phyloP scores from a whole-genome alignment of 2,888 invertebrate species.

The Catonia carolina region DNA sequence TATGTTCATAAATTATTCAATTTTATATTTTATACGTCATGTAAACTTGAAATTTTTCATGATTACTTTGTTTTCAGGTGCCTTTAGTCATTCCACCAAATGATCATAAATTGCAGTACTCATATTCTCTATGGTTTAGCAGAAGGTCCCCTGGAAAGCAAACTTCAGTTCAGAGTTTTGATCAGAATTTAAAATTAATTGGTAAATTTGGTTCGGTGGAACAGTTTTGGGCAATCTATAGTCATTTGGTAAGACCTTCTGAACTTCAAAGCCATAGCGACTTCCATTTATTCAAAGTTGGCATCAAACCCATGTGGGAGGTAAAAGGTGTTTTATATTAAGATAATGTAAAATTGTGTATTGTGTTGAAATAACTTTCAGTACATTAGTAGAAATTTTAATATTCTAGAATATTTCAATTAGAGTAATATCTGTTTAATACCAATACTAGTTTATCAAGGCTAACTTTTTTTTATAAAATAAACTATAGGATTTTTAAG shows the following conservation, averaged over 20 bases:
- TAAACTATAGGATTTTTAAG: no score
- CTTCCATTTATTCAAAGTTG: conserved; percentile 94
- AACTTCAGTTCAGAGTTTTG: conserved; percentile 50
- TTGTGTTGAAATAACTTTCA: no score
- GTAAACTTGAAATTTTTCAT: no score
- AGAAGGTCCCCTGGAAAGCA: conserved; percentile 55
- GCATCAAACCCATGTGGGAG: conserved; percentile 99
- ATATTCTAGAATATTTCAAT: background rate
- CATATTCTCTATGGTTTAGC: conserved; percentile 90
- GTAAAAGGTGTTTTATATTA: conserved; percentile 41
- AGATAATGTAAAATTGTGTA: no score
- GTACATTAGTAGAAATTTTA: no score
- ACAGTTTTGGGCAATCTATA: conserved; percentile 96
- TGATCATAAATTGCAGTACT: conserved; percentile 88
- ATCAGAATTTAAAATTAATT: conserved; percentile 80
- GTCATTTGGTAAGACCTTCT: conserved; percentile 82
- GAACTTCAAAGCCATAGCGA: conserved; percentile 88
- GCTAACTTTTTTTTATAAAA: no score
- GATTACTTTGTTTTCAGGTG: conserved; percentile 48
- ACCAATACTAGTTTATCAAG: no score
- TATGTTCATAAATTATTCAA: no score
- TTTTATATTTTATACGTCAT: no score
- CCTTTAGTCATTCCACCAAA: conserved; percentile 68
- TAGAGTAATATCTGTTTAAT: background rate
- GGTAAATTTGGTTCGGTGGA: conserved; percentile 88